Evolutionary conservation across 2,113 vertebrate genomes (phyloP).

Genomic region (Numenius arquata): DNA sequence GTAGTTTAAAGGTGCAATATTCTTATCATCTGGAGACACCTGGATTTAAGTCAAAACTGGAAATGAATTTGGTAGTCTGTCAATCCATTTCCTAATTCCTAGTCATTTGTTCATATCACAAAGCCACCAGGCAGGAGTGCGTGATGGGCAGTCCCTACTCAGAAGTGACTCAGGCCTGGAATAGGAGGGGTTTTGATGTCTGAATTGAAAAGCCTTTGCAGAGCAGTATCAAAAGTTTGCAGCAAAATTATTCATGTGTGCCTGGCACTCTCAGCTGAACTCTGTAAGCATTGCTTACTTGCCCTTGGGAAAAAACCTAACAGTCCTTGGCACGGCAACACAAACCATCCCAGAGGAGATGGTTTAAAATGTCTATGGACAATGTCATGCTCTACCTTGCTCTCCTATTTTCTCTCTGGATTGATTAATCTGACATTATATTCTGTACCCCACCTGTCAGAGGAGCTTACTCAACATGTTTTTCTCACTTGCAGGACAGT

Average conservation of each 20-base stretch:
- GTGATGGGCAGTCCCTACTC: constrained; percentile 1
- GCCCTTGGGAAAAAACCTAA: background rate
- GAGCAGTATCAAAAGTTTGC: constrained; percentile 23
- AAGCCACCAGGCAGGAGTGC: background rate
- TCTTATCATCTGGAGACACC: constrained; percentile 46
- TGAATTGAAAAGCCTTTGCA: background rate
- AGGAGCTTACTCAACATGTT: background rate
- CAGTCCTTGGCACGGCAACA: background rate
- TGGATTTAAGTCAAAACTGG: constrained; percentile 30
- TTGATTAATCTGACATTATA: background rate
- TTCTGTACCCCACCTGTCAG: background rate
- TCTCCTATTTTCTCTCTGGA: background rate
- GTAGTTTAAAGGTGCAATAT: background rate
- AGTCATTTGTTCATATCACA: constrained; percentile 32
- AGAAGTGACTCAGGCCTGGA: constrained; percentile 13
- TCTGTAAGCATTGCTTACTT: background rate
- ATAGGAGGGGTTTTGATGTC: constrained; percentile 21
- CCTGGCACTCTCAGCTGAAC: background rate
- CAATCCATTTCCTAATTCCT: constrained; percentile 15
- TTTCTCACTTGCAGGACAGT: background rate
- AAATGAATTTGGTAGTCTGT: constrained; percentile 21
- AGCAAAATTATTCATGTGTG: background rate
- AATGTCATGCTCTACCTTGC: background rate
- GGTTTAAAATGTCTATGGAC: background rate
- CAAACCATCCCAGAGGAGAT: background rate